Evolutionary conservation across 2,888 invertebrate species (phyloP), one percentile per base, ranked within the genome.

Genomic region (Lydus trimaculatus): DNA sequence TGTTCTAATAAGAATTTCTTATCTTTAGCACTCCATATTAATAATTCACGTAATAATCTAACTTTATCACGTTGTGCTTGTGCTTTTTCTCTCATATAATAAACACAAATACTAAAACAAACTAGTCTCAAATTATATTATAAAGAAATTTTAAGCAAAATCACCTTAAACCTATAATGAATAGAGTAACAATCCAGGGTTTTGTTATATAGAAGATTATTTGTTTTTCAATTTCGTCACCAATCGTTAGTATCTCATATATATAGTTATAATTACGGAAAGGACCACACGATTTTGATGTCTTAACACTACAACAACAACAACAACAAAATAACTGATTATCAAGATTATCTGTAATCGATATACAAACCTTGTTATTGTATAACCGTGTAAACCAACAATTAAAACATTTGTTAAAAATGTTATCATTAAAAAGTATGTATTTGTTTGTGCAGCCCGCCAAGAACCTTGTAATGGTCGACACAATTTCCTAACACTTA

Each of bases 401-500:
- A 91, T 88, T 0, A 88, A 85, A 72, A 92, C 86, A 61, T 92
- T 87, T 0, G 91, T 90, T 62, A 92, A 78, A 69, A 92, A 91
- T 2, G 90, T 89, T 73, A 92, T 85, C 78, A 91, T 89, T 73
- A 91, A 87, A 75, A 94, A 91, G 65, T 93, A 88, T 0, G 94
- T 94, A 79, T 94, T 91, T 0, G 92, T 92, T 80, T 93, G 92
- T 15, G 94, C 90, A 1, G 93, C 92, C 64, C 89, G 83, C 91
- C 91, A 92, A 0, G 90, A 86, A 73, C 87, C 88, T 7, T 86
- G 87, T 0, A 93, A 91, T 0, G 93, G 92, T 78, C 89, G 89
- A 79, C 93, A 93, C 71, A 91, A 90, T 67, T 88, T 84, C 65
- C 91, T 76, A 0, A 91, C 88, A 67, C 89, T 88, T 67, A 86